These are phyloP conservation scores for Petrosia ficiformis DNA, from an alignment of 37 sponge, comb jelly and placozoan species.

Conservation along the genomic window DNA sequence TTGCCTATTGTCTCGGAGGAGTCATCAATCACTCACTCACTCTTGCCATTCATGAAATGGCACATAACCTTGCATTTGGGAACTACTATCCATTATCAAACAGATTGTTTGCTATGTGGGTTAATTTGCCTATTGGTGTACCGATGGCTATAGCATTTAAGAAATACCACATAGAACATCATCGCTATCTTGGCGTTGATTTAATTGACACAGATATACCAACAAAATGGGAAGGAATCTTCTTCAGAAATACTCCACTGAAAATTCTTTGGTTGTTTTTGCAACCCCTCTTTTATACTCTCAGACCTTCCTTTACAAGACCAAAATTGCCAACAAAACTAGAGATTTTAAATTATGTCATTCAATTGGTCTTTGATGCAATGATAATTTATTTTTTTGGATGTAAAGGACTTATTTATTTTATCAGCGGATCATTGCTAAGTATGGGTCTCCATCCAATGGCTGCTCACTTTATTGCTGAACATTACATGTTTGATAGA, in stretches of 20 bases:
- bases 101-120: constrained; percentile 91
- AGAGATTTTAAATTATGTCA: constrained; percentile 79
- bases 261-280: constrained; percentile 95
- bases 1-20: constrained; percentile 89
- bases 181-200: constrained; percentile 86
- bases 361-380: constrained; percentile 76
- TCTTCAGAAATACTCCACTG: constrained; percentile 75
- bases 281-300: constrained; percentile 90
- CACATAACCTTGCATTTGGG: constrained; percentile 94
- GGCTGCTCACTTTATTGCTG: constrained; percentile 98
- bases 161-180: constrained; percentile 97
- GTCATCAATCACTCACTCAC: constrained; percentile 93
- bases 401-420: constrained; percentile 72
- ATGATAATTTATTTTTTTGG: constrained; percentile 82
- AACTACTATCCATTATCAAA: constrained; percentile 82
- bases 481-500: constrained; percentile 94
- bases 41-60: constrained; percentile 97
- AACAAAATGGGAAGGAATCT: constrained; percentile 78
- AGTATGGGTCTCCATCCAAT: constrained; percentile 94
- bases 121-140: constrained; percentile 90
- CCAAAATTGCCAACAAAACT: constrained; percentile 81
- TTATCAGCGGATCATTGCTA: constrained; percentile 76
- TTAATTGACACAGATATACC: constrained; percentile 89
- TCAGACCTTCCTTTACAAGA: constrained; percentile 83
- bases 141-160: constrained; percentile 97